Base-by-base conservation (phyloP, 1,140 invertebrate species). In the Phymastichus coffea region DNA sequence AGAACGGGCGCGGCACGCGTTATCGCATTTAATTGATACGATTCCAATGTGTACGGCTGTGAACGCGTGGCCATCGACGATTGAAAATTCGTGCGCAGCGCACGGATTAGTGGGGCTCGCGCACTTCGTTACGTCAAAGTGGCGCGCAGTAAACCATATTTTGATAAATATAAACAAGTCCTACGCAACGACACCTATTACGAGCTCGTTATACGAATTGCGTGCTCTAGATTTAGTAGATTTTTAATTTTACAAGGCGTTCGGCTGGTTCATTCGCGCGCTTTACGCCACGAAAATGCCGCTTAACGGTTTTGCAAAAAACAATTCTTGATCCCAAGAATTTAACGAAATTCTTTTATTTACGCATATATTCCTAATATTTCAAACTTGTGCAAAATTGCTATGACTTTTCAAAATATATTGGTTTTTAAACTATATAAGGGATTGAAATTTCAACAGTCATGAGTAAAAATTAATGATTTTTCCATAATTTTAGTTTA, bases 151-250 rank as follows among this genome's bases (percentile, higher is more conserved):
- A 0, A 17, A 30, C n/a, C 14, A 22, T 23, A 23, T 23, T 51
- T 51, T 8, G 30, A 37, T 33, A 37, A 37, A 51, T 23, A 49
- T 51, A 51, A 51, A 51, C 48, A 51, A 51, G 48, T 51, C 19
- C n/a, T 49, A 20, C 28, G 47, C 47, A 49, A 49, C 47, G 28
- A 20, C 28, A 49, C 47, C 28, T 35, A 49, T 35, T 35, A 35
- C 30, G 47, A 47, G n/a, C 44, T 47, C 44, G 44, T 28, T 26
- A 26, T 12, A 6, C 44, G 22, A 14, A 47, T 47, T 47, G 22
- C 44, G 44, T 26, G 15, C n/a, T 47, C 23, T 12, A 28, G 12
- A 28, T 47, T 23, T 47, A n/a, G 22, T 14, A 2, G n/a, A 47
- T 47, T 47, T 47, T 47, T 47, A n/a, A 28, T 0, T 47, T 26